Percentiles rank a stretch among this genome's conserved stretches.
Conservation (phyloP, 1,140 invertebrate species). For the Schlechtendalia chinensis region DNA sequence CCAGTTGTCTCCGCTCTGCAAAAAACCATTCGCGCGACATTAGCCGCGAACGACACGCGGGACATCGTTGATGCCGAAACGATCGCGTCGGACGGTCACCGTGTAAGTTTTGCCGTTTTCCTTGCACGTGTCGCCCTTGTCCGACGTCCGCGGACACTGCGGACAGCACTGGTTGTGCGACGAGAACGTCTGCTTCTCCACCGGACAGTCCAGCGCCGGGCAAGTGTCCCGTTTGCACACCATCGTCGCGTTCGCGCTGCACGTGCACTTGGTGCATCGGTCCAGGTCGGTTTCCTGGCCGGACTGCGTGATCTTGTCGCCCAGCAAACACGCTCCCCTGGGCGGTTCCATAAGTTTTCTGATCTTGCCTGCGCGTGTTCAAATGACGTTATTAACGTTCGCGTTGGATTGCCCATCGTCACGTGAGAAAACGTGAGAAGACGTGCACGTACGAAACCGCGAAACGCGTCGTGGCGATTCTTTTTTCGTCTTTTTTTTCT, state of each 20-base stretch:
- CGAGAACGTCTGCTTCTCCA: constrained; percentile 66
- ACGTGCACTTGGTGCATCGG: constrained; percentile 79
- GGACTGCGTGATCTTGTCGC: constrained; percentile 64
- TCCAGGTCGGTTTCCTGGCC: constrained; percentile 62
- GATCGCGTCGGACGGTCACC: no score
- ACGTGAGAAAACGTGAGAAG: no score
- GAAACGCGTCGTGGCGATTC: no score
- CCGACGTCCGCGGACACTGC: constrained; percentile 63
- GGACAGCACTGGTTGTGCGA: constrained; percentile 71
- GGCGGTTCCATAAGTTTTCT: constrained; percentile 57
- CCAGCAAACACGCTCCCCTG: constrained; percentile 69
- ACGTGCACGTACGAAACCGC: no score
- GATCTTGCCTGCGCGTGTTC: constrained; percentile 52
- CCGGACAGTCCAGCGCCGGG: constrained; percentile 76
- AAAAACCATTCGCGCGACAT: no score
- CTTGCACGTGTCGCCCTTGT: constrained; percentile 66
- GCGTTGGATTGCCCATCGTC: no score
- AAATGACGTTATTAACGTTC: no score
- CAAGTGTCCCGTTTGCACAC: constrained; percentile 75
- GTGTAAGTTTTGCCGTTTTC: constrained; percentile 65
- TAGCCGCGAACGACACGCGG: no score
- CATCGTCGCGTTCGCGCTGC: constrained; percentile 69
- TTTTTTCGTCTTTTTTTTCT: no score
- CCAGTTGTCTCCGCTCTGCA: constrained; percentile 83
- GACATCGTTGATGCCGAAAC: no score